Evolutionary conservation across 2,113 vertebrate species (phyloP).

Genomic region (Cygnus buccinator): DNA sequence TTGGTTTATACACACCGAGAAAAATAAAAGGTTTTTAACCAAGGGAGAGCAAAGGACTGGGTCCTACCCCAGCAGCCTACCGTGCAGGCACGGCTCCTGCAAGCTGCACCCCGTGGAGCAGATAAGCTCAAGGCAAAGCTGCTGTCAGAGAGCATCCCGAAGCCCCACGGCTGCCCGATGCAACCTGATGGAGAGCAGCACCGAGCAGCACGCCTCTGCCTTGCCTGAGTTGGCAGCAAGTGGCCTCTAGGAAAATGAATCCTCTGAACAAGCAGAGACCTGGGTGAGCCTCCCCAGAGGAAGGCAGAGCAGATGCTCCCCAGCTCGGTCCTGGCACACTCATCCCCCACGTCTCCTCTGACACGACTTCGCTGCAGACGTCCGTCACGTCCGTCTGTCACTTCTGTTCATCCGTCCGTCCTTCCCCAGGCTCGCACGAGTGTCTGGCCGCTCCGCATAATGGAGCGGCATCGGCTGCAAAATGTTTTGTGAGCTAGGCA

Average conservation of each 20-base stretch:
- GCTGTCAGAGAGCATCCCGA: neutral
- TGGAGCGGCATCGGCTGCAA: neutral
- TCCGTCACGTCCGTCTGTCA: too few species aligned
- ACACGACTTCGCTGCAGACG: too few species aligned
- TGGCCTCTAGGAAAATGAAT: neutral
- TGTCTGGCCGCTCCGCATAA: neutral
- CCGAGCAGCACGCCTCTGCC: neutral
- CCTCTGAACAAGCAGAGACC: neutral
- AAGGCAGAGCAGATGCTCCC: neutral
- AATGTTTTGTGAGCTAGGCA: neutral
- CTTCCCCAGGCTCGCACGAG: fast-evolving
- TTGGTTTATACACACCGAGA: neutral
- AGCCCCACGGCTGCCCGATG: neutral
- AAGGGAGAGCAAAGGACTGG: neutral
- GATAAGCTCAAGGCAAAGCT: neutral
- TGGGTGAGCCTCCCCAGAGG: neutral
- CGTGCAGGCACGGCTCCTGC: neutral
- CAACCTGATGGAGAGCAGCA: neutral
- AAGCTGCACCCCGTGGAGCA: fast-evolving
- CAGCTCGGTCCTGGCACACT: neutral
- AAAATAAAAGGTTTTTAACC: neutral
- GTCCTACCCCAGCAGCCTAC: neutral
- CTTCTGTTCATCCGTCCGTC: neutral
- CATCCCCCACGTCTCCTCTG: too few species aligned
- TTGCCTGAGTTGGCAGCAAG: neutral